These are phyloP conservation scores for Lepidonotus clava DNA, from an alignment of 2,888 invertebrate genomes.

Conservation along the genomic window DNA sequence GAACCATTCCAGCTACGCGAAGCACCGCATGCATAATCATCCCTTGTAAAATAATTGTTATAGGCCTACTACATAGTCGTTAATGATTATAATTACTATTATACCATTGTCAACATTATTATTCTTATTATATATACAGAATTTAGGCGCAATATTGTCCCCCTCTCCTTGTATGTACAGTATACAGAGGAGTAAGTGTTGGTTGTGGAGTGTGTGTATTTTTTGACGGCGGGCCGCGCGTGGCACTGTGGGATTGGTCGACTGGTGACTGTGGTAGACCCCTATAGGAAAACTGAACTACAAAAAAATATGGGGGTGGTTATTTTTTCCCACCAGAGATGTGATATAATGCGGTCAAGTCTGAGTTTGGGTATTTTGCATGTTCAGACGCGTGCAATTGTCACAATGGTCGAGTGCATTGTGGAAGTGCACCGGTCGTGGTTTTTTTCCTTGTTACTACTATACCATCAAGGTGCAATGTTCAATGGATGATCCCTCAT, in stretches of 20 bases:
- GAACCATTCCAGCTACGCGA: conserved; percentile 40
- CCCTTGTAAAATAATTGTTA: conserved; percentile 32
- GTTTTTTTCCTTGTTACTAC: conserved; percentile 44
- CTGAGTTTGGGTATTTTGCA: conserved; percentile 21
- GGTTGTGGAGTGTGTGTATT: conserved; percentile 29
- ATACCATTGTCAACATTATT: conserved; percentile 23
- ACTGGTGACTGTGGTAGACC: conserved; percentile 44
- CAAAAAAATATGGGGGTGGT: not conserved
- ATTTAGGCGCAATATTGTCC: conserved; percentile 15
- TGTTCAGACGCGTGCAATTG: not conserved
- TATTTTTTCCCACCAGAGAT: conserved; percentile 49
- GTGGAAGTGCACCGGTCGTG: conserved; percentile 30
- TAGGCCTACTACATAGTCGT: conserved; percentile 40
- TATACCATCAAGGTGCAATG: conserved; percentile 38
- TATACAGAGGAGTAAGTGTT: not conserved
- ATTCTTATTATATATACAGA: too few relatives aligned
- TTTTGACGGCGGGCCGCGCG: conserved; percentile 30
- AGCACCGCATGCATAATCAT: conserved; percentile 26
- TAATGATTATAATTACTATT: conserved; percentile 13
- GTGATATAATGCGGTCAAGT: conserved; percentile 46
- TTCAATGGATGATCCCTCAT: conserved; percentile 51
- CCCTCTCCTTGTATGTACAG: not conserved
- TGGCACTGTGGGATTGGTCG: conserved; percentile 31
- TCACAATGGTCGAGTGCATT: conserved; percentile 4
- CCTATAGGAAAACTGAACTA: not conserved